phyloP scores from a whole-genome alignment of 2,797 vertebrate species.

The Spheniscus humboldti region DNA sequence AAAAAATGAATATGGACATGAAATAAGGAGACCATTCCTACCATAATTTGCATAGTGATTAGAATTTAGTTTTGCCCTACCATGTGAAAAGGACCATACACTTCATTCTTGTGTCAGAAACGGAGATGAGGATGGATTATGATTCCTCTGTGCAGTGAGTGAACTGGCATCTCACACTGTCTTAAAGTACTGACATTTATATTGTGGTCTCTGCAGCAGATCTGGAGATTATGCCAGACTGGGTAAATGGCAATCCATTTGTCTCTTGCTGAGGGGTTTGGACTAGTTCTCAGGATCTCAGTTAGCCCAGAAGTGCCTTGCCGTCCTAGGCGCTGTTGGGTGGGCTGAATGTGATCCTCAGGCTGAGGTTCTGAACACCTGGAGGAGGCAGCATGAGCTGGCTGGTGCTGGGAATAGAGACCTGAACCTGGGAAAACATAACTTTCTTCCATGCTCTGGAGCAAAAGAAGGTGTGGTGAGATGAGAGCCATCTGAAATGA shows the following conservation, averaged over 20 bases:
- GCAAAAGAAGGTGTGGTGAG: not conserved
- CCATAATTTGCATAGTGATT: not conserved
- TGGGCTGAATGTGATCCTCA: not conserved
- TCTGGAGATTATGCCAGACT: not conserved
- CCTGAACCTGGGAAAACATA: not conserved
- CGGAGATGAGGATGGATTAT: not conserved
- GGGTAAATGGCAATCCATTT: not conserved
- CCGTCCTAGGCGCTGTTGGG: not conserved
- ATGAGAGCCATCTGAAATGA: not conserved
- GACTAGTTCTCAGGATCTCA: not conserved
- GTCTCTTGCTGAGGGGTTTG: not conserved
- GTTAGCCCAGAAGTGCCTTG: not conserved
- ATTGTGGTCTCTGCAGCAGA: not conserved
- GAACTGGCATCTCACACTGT: not conserved
- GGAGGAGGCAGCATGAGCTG: not conserved
- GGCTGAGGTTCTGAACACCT: not conserved
- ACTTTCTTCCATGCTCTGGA: not conserved
- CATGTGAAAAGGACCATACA: not conserved
- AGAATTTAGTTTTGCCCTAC: not conserved
- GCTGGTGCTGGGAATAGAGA: not conserved
- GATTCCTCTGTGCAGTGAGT: not conserved
- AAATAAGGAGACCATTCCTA: not conserved
- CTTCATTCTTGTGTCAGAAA: not conserved
- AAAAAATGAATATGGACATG: not conserved
- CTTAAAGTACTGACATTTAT: not conserved